These are phyloP conservation scores for Scaptomyza flava DNA, from an alignment of 2,888 invertebrate genomes.

Conservation along the genomic window DNA sequence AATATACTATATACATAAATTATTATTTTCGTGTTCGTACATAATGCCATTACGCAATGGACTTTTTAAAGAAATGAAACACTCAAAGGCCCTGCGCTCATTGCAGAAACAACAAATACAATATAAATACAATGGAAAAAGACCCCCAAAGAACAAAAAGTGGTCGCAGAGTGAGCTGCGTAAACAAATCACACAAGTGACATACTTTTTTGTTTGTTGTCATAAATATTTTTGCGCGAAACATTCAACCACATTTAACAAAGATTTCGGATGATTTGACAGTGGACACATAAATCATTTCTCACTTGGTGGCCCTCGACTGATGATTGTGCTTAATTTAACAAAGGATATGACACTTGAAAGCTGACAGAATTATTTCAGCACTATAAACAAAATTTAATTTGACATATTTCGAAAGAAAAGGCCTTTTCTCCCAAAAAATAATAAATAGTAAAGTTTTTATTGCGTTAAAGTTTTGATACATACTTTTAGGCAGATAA, in stretches of 20 bases:
- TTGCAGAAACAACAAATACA: constrained; percentile 16
- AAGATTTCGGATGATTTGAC: constrained; percentile 46
- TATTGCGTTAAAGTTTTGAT: neutral
- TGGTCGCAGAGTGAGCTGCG: constrained; percentile 62
- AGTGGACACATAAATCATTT: constrained; percentile 47
- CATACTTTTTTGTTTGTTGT: constrained; percentile 75
- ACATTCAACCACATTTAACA: constrained; percentile 31
- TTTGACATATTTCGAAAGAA: constrained; percentile 15
- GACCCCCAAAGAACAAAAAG: constrained; percentile 40
- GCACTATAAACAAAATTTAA: constrained; percentile 1
- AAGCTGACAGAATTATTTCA: constrained; percentile 65
- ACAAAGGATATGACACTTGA: constrained; percentile 69
- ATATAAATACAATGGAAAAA: constrained; percentile 25
- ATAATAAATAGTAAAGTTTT: neutral
- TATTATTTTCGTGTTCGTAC: constrained; percentile 30
- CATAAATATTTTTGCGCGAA: constrained; percentile 63
- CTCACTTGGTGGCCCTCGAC: constrained; percentile 21
- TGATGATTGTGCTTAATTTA: constrained; percentile 61
- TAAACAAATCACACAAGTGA: constrained; percentile 78
- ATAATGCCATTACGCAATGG: constrained; percentile 63
- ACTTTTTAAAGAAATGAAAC: constrained; percentile 43
- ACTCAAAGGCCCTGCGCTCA: constrained; percentile 43
- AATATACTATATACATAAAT: neutral
- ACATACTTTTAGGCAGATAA: constrained; percentile 45
- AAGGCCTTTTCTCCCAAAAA: neutral